A percentile compares a stretch with the other conserved stretches of the same genome.
Evolutionary conservation across 2,797 vertebrate species (phyloP).

Genomic region (Acipenser ruthenus): DNA sequence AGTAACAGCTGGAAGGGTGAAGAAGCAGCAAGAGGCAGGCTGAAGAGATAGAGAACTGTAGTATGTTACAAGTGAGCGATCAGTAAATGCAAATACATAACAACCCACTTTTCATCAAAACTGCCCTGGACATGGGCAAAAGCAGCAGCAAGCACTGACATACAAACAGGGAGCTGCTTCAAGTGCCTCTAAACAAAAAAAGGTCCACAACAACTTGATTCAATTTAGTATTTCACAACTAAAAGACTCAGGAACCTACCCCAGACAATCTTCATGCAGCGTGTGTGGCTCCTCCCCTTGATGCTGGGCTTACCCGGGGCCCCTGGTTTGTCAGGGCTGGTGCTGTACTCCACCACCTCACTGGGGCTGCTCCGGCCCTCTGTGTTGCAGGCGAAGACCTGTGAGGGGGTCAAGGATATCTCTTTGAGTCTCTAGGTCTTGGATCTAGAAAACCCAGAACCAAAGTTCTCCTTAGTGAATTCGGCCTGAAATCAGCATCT

Average conservation of each 20-base stretch:
- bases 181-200: too few relatives aligned
- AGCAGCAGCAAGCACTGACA: too few relatives aligned
- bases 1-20: too few relatives aligned
- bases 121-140: too few relatives aligned
- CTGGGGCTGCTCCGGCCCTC: constrained; percentile 66
- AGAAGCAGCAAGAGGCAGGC: too few relatives aligned
- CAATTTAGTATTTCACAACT: too few relatives aligned
- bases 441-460: background rate
- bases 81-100: too few relatives aligned
- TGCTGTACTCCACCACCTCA: constrained; percentile 57
- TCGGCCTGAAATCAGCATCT: background rate
- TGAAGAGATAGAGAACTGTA: too few relatives aligned
- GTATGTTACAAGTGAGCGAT: too few relatives aligned
- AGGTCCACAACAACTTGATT: too few relatives aligned
- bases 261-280: constrained; percentile 54
- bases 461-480: background rate
- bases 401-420: constrained; percentile 15
- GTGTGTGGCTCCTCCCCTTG: constrained; percentile 53
- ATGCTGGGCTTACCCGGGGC: constrained; percentile 46
- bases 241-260: constrained; percentile 35
- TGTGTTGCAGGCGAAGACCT: constrained; percentile 60
- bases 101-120: too few relatives aligned
- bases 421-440: background rate
- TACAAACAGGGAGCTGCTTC: too few relatives aligned
- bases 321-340: constrained; percentile 57